phyloP scores from a whole-genome alignment of 2,113 vertebrate species.

The Tylochromis polylepis region DNA sequence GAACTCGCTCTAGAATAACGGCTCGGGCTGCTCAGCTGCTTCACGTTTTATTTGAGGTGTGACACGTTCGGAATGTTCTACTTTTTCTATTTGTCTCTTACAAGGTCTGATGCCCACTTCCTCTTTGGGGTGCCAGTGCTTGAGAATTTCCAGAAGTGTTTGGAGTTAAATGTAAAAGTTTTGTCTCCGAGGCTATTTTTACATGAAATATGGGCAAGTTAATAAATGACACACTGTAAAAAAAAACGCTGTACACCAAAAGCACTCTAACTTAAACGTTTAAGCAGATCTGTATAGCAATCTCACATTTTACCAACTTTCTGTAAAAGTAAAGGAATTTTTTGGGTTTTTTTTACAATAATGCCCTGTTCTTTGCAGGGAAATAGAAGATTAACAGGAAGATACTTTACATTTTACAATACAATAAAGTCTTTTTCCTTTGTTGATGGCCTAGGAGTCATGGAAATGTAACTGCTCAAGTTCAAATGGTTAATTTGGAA shows the following conservation, averaged over 20 bases:
- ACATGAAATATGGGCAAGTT: background rate
- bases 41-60: background rate
- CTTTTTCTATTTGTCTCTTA: background rate
- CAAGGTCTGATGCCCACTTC: background rate
- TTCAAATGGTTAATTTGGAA: background rate
- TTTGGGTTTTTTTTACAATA: rapidly evolving
- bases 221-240: background rate
- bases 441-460: background rate
- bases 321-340: background rate
- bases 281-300: background rate
- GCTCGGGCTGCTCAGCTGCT: background rate
- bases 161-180: background rate
- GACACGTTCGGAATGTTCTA: background rate
- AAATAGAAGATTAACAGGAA: background rate
- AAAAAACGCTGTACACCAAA: background rate
- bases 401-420: background rate
- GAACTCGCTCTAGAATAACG: background rate
- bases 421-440: rapidly evolving
- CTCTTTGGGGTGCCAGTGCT: background rate
- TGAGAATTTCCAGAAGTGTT: background rate
- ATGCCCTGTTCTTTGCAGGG: background rate
- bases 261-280: rapidly evolving
- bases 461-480: background rate
- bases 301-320: background rate
- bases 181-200: rapidly evolving